Conservation (phyloP, 2,888 invertebrate genomes). For the Eurois occulta region DNA sequence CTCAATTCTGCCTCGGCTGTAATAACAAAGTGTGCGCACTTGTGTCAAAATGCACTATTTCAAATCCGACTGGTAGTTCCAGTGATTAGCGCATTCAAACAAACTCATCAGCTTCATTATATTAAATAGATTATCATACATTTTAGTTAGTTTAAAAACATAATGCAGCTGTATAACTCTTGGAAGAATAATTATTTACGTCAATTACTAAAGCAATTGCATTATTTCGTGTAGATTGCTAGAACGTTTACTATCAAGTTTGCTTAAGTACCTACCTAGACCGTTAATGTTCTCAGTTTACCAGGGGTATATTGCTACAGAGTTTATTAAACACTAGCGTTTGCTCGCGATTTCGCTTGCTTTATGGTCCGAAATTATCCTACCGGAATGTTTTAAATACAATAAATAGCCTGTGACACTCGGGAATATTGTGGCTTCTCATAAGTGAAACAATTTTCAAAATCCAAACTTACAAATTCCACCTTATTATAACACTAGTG, state of each 20-base stretch:
- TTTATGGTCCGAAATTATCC: no score
- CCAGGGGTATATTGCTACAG: not conserved
- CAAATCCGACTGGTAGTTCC: not conserved
- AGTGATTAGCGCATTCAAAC: not conserved
- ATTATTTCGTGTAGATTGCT: slow-evolving; percentile 17
- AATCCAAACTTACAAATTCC: no score
- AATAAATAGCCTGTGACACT: no score
- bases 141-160: not conserved
- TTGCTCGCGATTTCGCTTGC: no score
- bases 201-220: slow-evolving; percentile 21
- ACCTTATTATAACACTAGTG: no score
- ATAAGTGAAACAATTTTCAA: no score
- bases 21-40: not conserved
- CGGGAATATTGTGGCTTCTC: no score
- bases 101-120: not conserved
- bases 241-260: slow-evolving; percentile 35
- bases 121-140: not conserved
- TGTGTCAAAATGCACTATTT: not conserved
- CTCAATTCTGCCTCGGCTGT: not conserved
- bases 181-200: not conserved
- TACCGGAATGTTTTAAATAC: no score
- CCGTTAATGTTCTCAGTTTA: slow-evolving; percentile 6
- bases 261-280: not conserved
- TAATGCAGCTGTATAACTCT: not conserved
- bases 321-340: slow-evolving; percentile 2